Percentiles rank a stretch among this genome's conserved stretches.
These are phyloP conservation scores for Temnopleurus reevesii DNA, from an alignment of 53 echinoderm and acorn worm species.

Conservation along the genomic window DNA sequence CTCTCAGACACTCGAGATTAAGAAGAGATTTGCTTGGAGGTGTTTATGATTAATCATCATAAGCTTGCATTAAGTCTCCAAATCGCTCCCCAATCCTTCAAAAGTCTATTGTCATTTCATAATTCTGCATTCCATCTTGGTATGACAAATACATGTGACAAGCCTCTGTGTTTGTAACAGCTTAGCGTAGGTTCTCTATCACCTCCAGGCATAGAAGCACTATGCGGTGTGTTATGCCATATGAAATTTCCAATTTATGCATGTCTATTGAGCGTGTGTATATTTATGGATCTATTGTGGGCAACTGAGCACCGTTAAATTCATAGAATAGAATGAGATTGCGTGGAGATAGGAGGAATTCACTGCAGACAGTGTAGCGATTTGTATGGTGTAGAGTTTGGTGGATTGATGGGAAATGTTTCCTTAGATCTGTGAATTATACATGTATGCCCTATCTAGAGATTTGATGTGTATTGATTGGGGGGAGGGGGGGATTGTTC, in stretches of 20 bases:
- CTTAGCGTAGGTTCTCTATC: neutral
- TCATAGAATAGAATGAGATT: slow-evolving; percentile 10
- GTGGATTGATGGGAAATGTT: neutral
- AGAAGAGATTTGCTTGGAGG: neutral
- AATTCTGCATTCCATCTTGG: neutral
- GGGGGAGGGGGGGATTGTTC: too few species aligned
- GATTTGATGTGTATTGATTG: too few species aligned
- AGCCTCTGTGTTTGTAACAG: neutral
- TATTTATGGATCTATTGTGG: slow-evolving; percentile 16
- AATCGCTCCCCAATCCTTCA: neutral
- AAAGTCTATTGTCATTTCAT: slow-evolving; percentile 4
- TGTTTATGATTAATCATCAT: slow-evolving; percentile 11
- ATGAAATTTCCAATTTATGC: slow-evolving; percentile 45
- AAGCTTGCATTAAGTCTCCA: neutral
- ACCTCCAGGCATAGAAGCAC: slow-evolving; percentile 5
- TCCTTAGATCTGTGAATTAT: too few species aligned
- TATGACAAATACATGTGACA: slow-evolving; percentile 14
- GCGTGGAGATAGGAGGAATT: neutral
- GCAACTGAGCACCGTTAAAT: slow-evolving; percentile 11
- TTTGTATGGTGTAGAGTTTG: neutral
- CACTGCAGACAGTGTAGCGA: neutral
- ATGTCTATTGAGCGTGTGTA: neutral
- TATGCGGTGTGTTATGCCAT: neutral
- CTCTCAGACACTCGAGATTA: neutral
- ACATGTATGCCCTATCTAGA: too few species aligned